Percentiles rank a stretch among this genome's conserved stretches.
These are phyloP conservation scores for Notiomystis cincta DNA, from an alignment of 2,113 vertebrate genomes.

Conservation along the genomic window DNA sequence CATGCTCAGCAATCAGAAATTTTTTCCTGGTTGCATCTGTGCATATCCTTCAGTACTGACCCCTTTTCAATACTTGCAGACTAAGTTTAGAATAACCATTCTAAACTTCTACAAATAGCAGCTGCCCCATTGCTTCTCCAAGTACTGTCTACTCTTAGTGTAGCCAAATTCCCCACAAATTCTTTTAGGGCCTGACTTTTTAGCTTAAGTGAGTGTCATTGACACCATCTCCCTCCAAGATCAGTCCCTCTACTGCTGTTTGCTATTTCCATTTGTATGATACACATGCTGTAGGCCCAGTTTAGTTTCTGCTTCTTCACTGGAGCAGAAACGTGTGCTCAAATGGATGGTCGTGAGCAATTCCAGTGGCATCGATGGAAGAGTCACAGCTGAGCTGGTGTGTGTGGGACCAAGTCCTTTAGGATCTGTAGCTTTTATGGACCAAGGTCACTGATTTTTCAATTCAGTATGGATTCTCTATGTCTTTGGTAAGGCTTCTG, in stretches of 20 bases:
- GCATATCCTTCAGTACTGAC: slow-evolving; percentile 6
- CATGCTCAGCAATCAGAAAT: not conserved
- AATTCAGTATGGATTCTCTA: not conserved
- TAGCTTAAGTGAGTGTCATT: not conserved
- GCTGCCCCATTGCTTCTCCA: slow-evolving; percentile 7
- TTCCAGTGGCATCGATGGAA: not conserved
- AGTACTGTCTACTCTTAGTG: slow-evolving; percentile 31
- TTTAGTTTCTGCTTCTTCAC: not conserved
- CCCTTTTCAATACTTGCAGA: not conserved
- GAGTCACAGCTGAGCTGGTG: not conserved
- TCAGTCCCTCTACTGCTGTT: not conserved
- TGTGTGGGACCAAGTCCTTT: not conserved
- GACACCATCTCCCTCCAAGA: not conserved
- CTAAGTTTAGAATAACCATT: slow-evolving; percentile 1
- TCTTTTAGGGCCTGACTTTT: slow-evolving; percentile 5
- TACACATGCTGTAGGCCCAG: not conserved
- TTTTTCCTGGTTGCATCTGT: not conserved
- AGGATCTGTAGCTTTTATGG: not conserved
- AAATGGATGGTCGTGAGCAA: accelerated
- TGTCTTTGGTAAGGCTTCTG: not conserved
- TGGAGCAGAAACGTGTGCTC: not conserved
- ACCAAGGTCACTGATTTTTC: not conserved
- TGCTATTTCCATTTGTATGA: not conserved
- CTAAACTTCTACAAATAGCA: slow-evolving; percentile 31
- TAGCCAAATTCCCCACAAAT: slow-evolving; percentile 1